phyloP scores from a whole-genome alignment of 2,797 vertebrate genomes.

The Nasua narica region DNA sequence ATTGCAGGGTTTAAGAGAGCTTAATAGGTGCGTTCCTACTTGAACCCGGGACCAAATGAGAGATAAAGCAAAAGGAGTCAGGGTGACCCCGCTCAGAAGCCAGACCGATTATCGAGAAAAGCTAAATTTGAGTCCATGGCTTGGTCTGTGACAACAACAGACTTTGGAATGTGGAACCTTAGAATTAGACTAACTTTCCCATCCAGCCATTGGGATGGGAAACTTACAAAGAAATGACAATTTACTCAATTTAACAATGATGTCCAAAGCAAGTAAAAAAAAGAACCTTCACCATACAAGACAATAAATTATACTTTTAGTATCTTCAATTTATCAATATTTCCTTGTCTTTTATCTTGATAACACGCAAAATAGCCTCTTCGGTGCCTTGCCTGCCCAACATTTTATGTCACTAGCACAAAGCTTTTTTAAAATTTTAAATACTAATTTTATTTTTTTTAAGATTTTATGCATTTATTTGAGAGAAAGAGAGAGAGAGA shows the following conservation, averaged over 20 bases:
- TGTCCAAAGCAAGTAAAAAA: background rate
- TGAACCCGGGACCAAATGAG: background rate
- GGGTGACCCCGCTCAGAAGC: background rate
- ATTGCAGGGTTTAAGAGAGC: background rate
- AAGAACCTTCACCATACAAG: background rate
- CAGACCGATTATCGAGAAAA: background rate
- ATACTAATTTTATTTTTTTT: no score
- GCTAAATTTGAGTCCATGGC: background rate
- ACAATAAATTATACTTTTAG: background rate
- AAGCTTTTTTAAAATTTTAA: background rate
- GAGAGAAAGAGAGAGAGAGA: background rate
- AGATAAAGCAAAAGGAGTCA: background rate
- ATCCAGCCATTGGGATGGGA: background rate
- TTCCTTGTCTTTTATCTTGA: background rate
- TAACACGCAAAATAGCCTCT: background rate
- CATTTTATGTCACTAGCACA: background rate
- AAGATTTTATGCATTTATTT: background rate
- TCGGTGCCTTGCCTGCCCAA: background rate
- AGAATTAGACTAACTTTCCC: background rate
- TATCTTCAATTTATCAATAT: background rate
- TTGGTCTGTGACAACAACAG: background rate
- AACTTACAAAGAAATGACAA: background rate
- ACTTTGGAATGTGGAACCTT: background rate
- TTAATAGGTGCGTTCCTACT: no score
- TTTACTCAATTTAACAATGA: background rate